Evolutionary conservation across 2,797 vertebrate genomes (phyloP).

Genomic region (Parambassis ranga): DNA sequence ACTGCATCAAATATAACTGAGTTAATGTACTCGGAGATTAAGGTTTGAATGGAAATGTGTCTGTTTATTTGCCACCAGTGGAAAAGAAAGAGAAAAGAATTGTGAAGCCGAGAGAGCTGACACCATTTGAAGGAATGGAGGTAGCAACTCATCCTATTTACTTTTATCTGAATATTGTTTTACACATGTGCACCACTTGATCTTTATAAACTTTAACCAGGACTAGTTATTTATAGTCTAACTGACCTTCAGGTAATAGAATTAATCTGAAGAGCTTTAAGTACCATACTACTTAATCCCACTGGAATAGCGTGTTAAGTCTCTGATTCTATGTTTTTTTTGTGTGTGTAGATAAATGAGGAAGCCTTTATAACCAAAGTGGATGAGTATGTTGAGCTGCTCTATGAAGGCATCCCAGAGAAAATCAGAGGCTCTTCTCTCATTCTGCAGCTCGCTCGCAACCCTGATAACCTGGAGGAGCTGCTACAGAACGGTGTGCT

Average conservation of each 20-base stretch:
- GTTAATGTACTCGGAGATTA: neutral
- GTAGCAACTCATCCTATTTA: constrained; percentile 65
- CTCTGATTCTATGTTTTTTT: neutral
- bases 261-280: too few species aligned
- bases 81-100: constrained; percentile 89
- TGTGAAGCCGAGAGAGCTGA: constrained; percentile 90
- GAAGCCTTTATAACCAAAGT: constrained; percentile 67
- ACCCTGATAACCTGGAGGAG: constrained; percentile 92
- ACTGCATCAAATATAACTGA: too few species aligned
- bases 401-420: constrained; percentile 91
- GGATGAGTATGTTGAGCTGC: constrained; percentile 85
- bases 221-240: too few species aligned
- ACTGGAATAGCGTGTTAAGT: too few species aligned
- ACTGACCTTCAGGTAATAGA: too few species aligned
- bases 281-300: too few species aligned
- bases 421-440: constrained; percentile 89
- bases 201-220: too few species aligned
- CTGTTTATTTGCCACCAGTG: constrained; percentile 55
- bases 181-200: too few species aligned
- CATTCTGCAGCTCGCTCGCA: constrained; percentile 90
- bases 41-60: neutral
- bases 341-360: constrained; percentile 53
- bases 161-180: neutral
- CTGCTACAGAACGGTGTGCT: constrained; percentile 86
- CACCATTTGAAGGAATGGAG: constrained; percentile 96